Conservation (phyloP, 1,140 invertebrate species). For the Drosophila tani region DNA sequence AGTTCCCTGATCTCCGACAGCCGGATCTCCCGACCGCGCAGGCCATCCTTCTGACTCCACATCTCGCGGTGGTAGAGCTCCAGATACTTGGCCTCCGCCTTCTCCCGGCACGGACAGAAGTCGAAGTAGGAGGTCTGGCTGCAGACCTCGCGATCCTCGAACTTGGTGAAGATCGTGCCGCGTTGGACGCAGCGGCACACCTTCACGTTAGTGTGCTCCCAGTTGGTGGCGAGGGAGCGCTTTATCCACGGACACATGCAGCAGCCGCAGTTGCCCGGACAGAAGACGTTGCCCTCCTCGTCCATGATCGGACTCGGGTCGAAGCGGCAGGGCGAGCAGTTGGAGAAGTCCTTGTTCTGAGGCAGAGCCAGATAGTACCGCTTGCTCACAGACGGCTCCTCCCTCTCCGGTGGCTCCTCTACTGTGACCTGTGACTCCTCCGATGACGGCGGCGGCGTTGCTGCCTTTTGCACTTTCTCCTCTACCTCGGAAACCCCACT, state of each 20-base stretch:
- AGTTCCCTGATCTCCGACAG: slow-evolving; percentile 59
- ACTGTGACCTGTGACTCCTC: too few relatives aligned
- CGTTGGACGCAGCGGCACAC: slow-evolving; percentile 71
- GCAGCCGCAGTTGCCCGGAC: slow-evolving; percentile 78
- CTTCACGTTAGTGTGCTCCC: slow-evolving; percentile 65
- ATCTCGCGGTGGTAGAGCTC: slow-evolving; percentile 69
- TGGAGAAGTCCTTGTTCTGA: slow-evolving; percentile 71
- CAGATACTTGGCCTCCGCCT: slow-evolving; percentile 74
- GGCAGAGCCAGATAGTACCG: slow-evolving; percentile 64
- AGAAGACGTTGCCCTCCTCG: slow-evolving; percentile 73
- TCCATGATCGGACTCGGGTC: slow-evolving; percentile 77
- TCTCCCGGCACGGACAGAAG: slow-evolving; percentile 78
- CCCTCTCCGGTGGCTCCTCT: too few relatives aligned
- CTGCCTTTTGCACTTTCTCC: not conserved
- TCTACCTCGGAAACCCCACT: too few relatives aligned
- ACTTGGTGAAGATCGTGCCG: slow-evolving; percentile 65
- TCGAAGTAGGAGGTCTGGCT: slow-evolving; percentile 76
- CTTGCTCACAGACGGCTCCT: not conserved
- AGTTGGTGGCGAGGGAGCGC: slow-evolving; percentile 34
- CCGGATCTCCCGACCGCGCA: slow-evolving; percentile 49
- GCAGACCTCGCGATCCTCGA: slow-evolving; percentile 53
- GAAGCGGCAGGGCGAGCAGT: slow-evolving; percentile 74
- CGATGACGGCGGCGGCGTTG: not conserved
- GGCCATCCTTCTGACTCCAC: slow-evolving; percentile 43
- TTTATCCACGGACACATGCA: slow-evolving; percentile 73